These are phyloP conservation scores for Polydesmus complanatus DNA, from an alignment of 2,888 invertebrate species.

Conservation along the genomic window DNA sequence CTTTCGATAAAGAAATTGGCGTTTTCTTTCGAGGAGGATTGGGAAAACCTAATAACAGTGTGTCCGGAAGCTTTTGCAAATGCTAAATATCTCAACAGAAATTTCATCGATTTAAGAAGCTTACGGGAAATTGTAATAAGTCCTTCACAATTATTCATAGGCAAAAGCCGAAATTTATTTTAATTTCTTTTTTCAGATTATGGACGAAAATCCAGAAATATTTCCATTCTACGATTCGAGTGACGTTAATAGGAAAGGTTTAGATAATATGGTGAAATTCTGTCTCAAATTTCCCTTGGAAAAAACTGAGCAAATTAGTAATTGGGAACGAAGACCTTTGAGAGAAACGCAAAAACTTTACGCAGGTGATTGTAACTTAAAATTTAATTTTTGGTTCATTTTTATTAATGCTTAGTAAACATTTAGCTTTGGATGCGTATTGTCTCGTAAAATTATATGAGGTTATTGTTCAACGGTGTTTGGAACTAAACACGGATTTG, in stretches of 20 bases:
- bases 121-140: background rate
- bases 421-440: background rate
- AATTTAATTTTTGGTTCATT: too few relatives aligned
- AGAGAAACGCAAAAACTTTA: slow-evolving; percentile 61
- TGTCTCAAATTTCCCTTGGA: slow-evolving; percentile 62
- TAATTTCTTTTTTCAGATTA: slow-evolving; percentile 1
- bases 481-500: too few relatives aligned
- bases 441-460: background rate
- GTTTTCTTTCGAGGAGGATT: background rate
- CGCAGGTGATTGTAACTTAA: slow-evolving; percentile 42
- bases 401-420: too few relatives aligned
- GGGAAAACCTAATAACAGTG: background rate
- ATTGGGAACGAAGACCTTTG: slow-evolving; percentile 75
- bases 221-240: background rate
- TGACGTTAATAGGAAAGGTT: slow-evolving; percentile 34
- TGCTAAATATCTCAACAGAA: background rate
- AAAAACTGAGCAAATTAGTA: slow-evolving; percentile 81
- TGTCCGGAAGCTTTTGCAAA: background rate
- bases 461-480: background rate
- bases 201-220: slow-evolving; percentile 1
- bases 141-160: too few relatives aligned
- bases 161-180: background rate
- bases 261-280: slow-evolving; percentile 57
- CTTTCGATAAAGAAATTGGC: background rate
- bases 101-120: background rate